Percentiles rank a stretch among this genome's conserved stretches.
Conservation (phyloP, 2,888 invertebrate genomes). For the Caradrina clavipalpis region DNA sequence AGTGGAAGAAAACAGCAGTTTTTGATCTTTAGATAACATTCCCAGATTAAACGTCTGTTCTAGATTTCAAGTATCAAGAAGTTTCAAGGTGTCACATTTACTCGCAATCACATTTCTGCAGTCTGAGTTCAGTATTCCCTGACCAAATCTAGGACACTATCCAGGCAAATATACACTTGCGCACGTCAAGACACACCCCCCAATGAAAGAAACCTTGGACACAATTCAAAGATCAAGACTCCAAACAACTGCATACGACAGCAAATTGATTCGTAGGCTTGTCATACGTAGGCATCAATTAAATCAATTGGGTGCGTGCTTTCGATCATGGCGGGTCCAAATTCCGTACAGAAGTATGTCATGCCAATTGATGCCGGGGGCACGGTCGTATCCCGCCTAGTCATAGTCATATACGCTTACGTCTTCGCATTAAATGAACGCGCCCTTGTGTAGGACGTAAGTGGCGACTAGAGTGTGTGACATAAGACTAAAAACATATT, state of each 20-base stretch:
- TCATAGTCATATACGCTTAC: conserved; percentile 22
- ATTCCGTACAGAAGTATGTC: conserved; percentile 62
- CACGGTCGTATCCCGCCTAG: conserved; percentile 39
- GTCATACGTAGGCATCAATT: conserved; percentile 55
- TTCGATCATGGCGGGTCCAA: conserved; percentile 58
- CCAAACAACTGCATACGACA: conserved; percentile 26
- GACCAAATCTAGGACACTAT: too few relatives aligned
- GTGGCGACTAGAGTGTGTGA: too few relatives aligned
- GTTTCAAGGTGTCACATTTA: too few relatives aligned
- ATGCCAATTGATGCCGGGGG: conserved; percentile 56
- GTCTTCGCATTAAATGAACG: conserved; percentile 17
- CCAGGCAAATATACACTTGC: too few relatives aligned
- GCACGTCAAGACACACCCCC: conserved; percentile 29
- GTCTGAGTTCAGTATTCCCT: too few relatives aligned
- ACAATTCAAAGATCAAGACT: conserved; percentile 35
- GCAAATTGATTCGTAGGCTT: conserved; percentile 48
- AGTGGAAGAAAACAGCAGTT: too few relatives aligned
- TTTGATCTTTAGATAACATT: too few relatives aligned
- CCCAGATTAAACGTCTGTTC: too few relatives aligned
- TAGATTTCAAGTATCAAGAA: too few relatives aligned
- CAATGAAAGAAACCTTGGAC: conserved; percentile 30
- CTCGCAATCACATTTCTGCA: too few relatives aligned
- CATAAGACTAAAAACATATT: too few relatives aligned
- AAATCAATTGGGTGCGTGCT: conserved; percentile 59
- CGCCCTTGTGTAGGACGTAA: conserved; percentile 24